phyloP scores from a whole-genome alignment of 2,113 vertebrate species.

The Caretta caretta region DNA sequence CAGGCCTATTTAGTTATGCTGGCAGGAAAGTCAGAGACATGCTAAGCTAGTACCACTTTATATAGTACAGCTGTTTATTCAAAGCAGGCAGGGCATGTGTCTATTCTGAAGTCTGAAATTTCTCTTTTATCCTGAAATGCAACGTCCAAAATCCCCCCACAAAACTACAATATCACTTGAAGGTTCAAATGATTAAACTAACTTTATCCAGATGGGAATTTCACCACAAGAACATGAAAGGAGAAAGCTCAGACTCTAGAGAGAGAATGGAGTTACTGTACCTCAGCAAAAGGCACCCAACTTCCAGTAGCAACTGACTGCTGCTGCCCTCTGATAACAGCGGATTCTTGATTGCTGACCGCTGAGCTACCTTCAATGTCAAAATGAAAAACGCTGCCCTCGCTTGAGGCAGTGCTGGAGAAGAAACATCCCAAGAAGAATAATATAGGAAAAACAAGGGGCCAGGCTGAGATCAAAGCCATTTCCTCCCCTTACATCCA shows the following conservation, averaged over 20 bases:
- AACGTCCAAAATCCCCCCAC: neutral
- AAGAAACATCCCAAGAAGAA: conserved; percentile 73
- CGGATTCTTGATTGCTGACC: conserved; percentile 72
- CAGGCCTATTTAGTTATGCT: conserved; percentile 66
- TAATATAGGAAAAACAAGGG: conserved; percentile 67
- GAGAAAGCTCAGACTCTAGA: conserved; percentile 52
- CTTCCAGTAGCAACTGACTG: conserved; percentile 69
- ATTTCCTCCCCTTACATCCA: conserved; percentile 78
- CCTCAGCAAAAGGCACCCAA: conserved; percentile 76
- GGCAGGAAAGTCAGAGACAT: conserved; percentile 48
- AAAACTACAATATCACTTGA: conserved; percentile 7
- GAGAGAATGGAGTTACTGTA: conserved; percentile 72
- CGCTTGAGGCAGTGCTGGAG: conserved; percentile 63
- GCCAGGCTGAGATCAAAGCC: conserved; percentile 75
- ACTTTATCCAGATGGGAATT: conserved; percentile 30
- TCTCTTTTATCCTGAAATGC: neutral
- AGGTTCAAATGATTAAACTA: conserved; percentile 31
- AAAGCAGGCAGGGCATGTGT: conserved; percentile 57
- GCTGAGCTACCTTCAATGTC: conserved; percentile 83
- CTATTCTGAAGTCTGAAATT: conserved; percentile 32
- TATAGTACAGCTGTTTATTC: conserved; percentile 59
- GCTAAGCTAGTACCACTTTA: conserved; percentile 38
- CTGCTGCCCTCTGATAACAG: conserved; percentile 72
- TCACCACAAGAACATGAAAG: conserved; percentile 39
- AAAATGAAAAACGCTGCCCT: conserved; percentile 70